Percentiles rank a stretch among this genome's conserved stretches.
Conservation (phyloP, 2,113 vertebrate genomes). For the Eretmochelys imbricata region DNA sequence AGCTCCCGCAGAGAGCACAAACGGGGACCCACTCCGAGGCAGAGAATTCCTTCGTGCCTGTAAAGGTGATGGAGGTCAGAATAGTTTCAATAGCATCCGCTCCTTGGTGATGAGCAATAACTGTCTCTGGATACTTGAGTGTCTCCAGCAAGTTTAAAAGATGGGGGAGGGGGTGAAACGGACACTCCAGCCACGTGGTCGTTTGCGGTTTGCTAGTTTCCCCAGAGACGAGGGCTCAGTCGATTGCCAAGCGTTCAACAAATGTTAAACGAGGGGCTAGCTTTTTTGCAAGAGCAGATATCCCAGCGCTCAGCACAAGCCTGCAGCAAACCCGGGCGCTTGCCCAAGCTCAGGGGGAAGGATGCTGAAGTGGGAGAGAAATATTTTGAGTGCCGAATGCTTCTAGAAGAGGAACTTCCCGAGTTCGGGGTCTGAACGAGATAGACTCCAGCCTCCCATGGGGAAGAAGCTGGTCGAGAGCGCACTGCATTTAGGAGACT, state of each 20-base stretch:
- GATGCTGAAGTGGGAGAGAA: neutral
- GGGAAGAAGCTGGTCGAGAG: neutral
- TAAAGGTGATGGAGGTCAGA: neutral
- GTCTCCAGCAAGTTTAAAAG: neutral
- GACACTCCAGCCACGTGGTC: neutral
- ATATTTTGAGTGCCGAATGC: fast-evolving
- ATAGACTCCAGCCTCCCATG: neutral
- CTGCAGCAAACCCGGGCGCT: neutral
- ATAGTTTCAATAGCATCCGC: neutral
- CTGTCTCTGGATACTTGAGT: neutral
- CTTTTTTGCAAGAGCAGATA: too few species aligned
- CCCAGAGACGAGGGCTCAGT: neutral
- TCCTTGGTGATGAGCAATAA: neutral
- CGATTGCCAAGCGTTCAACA: neutral
- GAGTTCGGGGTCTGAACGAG: neutral
- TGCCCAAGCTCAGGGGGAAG: neutral
- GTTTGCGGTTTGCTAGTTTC: neutral
- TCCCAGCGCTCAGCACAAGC: neutral
- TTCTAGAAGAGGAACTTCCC: neutral
- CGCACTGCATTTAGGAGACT: neutral
- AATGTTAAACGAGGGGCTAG: neutral
- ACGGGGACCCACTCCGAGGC: neutral
- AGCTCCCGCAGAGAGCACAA: neutral
- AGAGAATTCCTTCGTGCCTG: neutral
- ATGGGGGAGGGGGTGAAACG: neutral